phyloP scores from a whole-genome alignment of 2,113 vertebrate species.

The Caretta caretta region DNA sequence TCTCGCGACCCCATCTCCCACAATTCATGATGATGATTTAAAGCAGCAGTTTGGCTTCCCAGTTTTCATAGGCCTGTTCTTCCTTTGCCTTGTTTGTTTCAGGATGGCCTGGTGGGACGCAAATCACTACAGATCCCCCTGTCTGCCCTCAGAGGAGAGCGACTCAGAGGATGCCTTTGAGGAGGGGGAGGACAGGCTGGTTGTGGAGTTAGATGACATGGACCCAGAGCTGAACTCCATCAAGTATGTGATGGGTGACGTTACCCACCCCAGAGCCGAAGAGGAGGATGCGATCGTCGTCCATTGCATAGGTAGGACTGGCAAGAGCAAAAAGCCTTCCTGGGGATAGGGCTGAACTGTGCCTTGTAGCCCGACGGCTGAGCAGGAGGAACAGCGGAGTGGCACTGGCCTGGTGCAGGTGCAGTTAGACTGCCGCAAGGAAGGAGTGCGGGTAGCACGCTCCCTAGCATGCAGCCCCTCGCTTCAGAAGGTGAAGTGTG shows the following conservation, averaged over 20 bases:
- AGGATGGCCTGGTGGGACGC: slow-evolving; percentile 94
- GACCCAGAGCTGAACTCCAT: slow-evolving; percentile 78
- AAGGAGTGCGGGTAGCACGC: neutral
- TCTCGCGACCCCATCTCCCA: neutral
- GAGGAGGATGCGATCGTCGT: slow-evolving; percentile 88
- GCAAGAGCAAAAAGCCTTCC: neutral
- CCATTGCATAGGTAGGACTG: slow-evolving; percentile 89
- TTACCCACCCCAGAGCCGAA: slow-evolving; percentile 87
- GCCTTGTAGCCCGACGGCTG: neutral
- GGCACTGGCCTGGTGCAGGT: neutral
- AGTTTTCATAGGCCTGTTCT: neutral
- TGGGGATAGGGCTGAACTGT: neutral
- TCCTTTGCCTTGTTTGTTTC: slow-evolving; percentile 8
- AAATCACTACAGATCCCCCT: slow-evolving; percentile 84
- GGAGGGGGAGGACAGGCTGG: slow-evolving; percentile 58
- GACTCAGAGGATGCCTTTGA: slow-evolving; percentile 76
- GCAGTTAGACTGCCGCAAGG: neutral
- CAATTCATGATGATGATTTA: neutral
- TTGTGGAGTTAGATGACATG: slow-evolving; percentile 60
- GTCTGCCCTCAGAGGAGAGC: slow-evolving; percentile 84
- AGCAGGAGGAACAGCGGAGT: no score
- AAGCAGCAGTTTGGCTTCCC: neutral
- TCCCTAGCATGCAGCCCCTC: neutral
- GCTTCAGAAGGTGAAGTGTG: neutral
- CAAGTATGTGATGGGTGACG: slow-evolving; percentile 89